Base-by-base conservation (phyloP, 2,888 invertebrate genomes). In the Amphipoea oculea region DNA sequence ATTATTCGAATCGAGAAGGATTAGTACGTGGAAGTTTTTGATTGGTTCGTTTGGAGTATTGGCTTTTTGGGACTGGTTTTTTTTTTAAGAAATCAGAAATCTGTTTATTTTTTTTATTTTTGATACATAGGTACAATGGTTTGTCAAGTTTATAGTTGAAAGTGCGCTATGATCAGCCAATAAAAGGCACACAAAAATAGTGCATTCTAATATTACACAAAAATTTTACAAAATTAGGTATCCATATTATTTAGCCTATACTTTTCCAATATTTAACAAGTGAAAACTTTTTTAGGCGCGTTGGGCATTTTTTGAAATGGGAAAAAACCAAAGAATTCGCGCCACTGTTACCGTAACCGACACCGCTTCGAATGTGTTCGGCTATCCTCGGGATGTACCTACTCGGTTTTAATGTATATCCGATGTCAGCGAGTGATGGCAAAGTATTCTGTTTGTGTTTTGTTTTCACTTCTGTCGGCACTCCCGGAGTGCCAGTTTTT, bases 1-100 rank as follows among this genome's bases (percentile, higher is more conserved):
- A 82, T 80, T 60, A 86, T 75, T 75, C 36, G 82, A 76, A 81
- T 80, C 45, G 81, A 76, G 78, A 62, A 80, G 76, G 83, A 88
- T 89, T 80, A 80, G 68, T 36, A 66, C 78, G 76, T 78, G 73
- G 60, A 71, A 78, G 69, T 69, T 85, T 85, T 76, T 84, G 79
- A 88, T 88, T 81, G 74, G 73, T 81, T 82, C 62, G 57, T 78
- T 79, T 72, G 42, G 69, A 57, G 14, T 54, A n/a, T 68, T 68
- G 29, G 14, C 23, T 70, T 70, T 45, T 62, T 51, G 23, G 17
- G 51, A 57, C 68, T 66, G 2, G 2, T 54, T 63, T 65, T 7
- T 36, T 63, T 63, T 63, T 36, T 9, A 11, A 4, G 23, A 9
- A 36, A 63, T 20, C 17, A 17, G n/a, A n/a, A 62, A 29, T 29